Conservation (phyloP, 2,113 vertebrate genomes). For the Theristicus caerulescens region DNA sequence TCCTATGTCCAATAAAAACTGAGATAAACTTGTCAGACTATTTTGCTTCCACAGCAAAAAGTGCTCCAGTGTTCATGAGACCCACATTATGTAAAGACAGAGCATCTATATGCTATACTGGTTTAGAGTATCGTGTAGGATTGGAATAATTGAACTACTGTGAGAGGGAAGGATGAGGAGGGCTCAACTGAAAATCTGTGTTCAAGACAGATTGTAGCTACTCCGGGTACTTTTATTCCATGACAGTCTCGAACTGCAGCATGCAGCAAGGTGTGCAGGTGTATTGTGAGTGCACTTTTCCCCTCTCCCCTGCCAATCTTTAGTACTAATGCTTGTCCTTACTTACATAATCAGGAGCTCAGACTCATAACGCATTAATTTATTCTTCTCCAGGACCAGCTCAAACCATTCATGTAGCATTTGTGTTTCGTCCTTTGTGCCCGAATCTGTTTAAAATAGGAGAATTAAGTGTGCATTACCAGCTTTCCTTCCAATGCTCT, state of each 20-base stretch:
- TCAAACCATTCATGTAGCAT: constrained; percentile 92
- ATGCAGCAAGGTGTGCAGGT: background rate
- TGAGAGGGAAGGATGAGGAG: background rate
- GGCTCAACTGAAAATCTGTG: background rate
- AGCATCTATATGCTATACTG: background rate
- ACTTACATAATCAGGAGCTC: constrained; percentile 87
- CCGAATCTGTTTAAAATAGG: constrained; percentile 78
- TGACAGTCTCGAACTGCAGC: background rate
- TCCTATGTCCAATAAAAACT: background rate
- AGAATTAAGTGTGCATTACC: constrained; percentile 51
- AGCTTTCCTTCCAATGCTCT: constrained; percentile 7
- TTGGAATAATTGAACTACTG: background rate
- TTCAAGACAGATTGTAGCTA: background rate
- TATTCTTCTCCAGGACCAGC: constrained; percentile 94
- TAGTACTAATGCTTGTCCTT: constrained; percentile 4
- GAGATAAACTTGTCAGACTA: background rate
- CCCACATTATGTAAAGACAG: background rate
- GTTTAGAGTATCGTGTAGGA: background rate
- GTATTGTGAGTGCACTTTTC: background rate
- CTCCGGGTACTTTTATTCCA: background rate
- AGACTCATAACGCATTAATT: constrained; percentile 88
- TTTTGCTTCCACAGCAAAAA: background rate
- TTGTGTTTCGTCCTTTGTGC: constrained; percentile 79
- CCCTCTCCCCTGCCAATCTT: background rate
- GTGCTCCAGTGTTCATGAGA: background rate